Conservation (phyloP, 2,888 invertebrate genomes). For the Cephus rjabovi region DNA sequence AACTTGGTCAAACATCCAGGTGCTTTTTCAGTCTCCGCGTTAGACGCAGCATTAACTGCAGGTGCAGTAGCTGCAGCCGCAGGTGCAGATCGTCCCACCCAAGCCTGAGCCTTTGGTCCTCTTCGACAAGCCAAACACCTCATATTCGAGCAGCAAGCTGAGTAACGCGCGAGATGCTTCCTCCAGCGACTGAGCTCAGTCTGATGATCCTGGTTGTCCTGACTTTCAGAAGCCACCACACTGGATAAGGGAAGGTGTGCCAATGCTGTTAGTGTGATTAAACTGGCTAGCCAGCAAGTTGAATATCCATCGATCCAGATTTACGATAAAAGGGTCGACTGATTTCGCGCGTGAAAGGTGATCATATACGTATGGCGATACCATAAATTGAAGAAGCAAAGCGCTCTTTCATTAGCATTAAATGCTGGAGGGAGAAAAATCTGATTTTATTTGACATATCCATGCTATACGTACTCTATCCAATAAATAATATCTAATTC, state of each 20-base stretch:
- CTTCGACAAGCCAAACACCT: constrained; percentile 57
- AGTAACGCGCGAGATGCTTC: constrained; percentile 31
- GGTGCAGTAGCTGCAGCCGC: constrained; percentile 11
- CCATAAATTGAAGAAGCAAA: not conserved
- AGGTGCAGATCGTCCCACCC: constrained; percentile 42
- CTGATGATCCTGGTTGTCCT: constrained; percentile 18
- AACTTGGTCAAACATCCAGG: constrained; percentile 45
- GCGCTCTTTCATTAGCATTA: not conserved
- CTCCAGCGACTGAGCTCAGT: constrained; percentile 37
- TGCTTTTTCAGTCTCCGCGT: not conserved
- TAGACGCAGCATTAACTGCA: constrained; percentile 9
- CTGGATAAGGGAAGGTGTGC: constrained; percentile 34
- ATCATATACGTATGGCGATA: not conserved
- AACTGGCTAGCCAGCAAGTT: constrained; percentile 5
- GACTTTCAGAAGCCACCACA: constrained; percentile 40
- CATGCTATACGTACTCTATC: not conserved
- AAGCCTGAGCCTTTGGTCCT: constrained; percentile 50
- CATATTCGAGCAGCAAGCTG: constrained; percentile 40
- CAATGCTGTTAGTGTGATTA: constrained; percentile 35
- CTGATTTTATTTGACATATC: not conserved
- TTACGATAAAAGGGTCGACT: not conserved
- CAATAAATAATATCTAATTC: not conserved
- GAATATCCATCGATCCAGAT: constrained; percentile 2
- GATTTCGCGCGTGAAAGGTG: not conserved
- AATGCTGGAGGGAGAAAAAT: not conserved